These are phyloP conservation scores for Tinea pellionella DNA, from an alignment of 2,888 invertebrate species.

Conservation along the genomic window DNA sequence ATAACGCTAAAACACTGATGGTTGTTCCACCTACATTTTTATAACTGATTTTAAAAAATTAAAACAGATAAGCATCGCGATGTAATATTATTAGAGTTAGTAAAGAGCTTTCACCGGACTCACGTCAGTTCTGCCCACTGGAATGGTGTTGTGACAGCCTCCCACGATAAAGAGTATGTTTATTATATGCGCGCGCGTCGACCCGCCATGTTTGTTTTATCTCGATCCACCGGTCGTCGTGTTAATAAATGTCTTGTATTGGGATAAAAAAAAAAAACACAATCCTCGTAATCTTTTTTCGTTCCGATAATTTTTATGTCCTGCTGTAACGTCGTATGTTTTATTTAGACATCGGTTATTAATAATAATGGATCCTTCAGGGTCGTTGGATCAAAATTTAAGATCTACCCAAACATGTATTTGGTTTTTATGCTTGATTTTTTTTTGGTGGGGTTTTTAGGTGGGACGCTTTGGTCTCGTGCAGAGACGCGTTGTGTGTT, in stretches of 20 bases:
- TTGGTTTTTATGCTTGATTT: constrained; percentile 37
- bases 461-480: constrained; percentile 36
- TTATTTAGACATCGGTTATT: constrained; percentile 66
- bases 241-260: constrained; percentile 66
- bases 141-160: constrained; percentile 66
- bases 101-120: constrained; percentile 50
- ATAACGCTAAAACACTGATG: not conserved
- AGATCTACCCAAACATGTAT: constrained; percentile 50
- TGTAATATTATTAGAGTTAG: constrained; percentile 30
- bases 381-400: constrained; percentile 61
- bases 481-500: constrained; percentile 49
- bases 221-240: constrained; percentile 58
- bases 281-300: constrained; percentile 34
- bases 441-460: constrained; percentile 49
- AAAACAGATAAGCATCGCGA: constrained; percentile 13
- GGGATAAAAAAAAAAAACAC: constrained; percentile 35
- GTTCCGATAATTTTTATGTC: constrained; percentile 47
- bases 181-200: constrained; percentile 60
- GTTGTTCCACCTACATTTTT: no score
- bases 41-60: no score
- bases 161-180: constrained; percentile 64
- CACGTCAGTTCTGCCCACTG: constrained; percentile 47
- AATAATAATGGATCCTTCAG: constrained; percentile 62
- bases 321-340: constrained; percentile 36
- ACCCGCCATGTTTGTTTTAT: constrained; percentile 69